These are phyloP conservation scores for Heteractis magnifica DNA, from an alignment of 92 coral and sea anemone species.

Conservation along the genomic window DNA sequence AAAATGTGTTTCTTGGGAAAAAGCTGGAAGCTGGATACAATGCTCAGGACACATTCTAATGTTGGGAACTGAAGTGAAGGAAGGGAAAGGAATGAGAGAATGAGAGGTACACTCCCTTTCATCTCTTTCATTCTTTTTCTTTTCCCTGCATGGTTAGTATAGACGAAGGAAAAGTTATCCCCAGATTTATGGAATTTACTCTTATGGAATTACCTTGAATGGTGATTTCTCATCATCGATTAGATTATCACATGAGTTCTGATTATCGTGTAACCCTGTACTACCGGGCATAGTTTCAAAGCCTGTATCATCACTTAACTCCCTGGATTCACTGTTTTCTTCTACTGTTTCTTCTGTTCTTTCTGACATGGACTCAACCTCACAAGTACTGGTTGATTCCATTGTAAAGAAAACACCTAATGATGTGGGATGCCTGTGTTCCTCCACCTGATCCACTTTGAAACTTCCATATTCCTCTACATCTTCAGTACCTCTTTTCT, in stretches of 20 bases:
- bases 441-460: not conserved
- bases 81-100: not conserved
- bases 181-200: too few relatives aligned
- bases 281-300: conserved; percentile 38
- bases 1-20: too few relatives aligned
- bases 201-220: not conserved
- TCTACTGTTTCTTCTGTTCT: conserved; percentile 20
- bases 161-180: not conserved
- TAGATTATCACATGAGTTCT: not conserved
- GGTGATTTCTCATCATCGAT: conserved; percentile 12
- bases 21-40: too few relatives aligned
- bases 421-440: conserved; percentile 13
- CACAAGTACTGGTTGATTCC: conserved; percentile 45
- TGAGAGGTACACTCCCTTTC: not conserved
- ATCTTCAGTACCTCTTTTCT: not conserved
- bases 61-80: not conserved
- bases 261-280: not conserved
- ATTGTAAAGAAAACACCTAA: conserved; percentile 40
- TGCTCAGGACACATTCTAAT: too few relatives aligned
- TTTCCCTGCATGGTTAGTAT: not conserved
- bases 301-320: conserved; percentile 40
- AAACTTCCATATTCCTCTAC: not conserved
- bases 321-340: conserved; percentile 20
- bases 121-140: not conserved
- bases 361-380: conserved; percentile 44